Conservation (phyloP, 2,888 invertebrate species). For the Alviniconcha strummeri region DNA sequence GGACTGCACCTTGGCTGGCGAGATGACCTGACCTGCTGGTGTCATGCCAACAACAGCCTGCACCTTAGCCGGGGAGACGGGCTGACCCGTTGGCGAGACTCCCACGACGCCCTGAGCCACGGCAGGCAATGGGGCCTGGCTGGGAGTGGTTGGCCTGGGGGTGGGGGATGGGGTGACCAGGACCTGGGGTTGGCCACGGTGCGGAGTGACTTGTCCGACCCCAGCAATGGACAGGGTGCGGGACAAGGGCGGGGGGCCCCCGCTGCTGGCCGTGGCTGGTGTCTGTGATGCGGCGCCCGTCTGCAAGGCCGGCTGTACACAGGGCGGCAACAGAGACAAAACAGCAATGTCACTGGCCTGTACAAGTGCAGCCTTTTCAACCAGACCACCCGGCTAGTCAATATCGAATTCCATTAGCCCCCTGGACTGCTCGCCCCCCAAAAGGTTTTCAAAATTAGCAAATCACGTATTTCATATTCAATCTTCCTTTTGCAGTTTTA, state of each 20-base stretch:
- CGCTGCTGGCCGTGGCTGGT: not conserved
- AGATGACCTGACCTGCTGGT: not conserved
- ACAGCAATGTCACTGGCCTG: no score
- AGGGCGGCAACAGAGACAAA: not conserved
- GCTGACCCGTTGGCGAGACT: not conserved
- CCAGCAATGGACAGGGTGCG: not conserved
- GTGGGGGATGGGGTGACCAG: no score
- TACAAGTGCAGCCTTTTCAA: no score
- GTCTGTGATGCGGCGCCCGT: not conserved
- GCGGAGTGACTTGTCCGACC: not conserved
- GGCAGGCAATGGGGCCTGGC: no score
- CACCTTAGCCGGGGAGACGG: not conserved
- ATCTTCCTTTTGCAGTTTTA: no score
- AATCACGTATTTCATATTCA: no score
- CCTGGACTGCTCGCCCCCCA: no score
- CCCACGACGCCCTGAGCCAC: no score
- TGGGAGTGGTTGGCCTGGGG: not conserved
- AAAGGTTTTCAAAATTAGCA: no score
- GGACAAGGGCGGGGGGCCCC: not conserved
- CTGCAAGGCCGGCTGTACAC: not conserved
- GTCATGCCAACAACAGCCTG: conserved; percentile 8
- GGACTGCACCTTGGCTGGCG: not conserved
- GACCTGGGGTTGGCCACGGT: not conserved
- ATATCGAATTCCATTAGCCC: no score
- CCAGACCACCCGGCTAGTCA: no score